Evolutionary conservation across 2,113 vertebrate species (phyloP), one percentile per base, ranked within the genome.

Genomic region (Malurus alboscapulatus): DNA sequence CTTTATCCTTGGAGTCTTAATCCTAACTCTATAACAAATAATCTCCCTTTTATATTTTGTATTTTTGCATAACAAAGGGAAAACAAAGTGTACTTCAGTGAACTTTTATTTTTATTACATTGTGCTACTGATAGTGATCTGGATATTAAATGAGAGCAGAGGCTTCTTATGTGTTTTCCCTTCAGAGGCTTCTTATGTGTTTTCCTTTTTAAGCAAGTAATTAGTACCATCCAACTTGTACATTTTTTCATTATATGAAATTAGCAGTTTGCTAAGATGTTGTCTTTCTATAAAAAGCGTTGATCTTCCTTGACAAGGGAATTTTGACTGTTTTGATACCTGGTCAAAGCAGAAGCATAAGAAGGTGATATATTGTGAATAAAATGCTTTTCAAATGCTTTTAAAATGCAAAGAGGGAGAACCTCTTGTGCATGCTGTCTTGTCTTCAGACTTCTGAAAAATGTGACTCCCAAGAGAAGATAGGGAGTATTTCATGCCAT

Each of bases 51-150:
- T 91, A 8, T 84, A 53, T 84, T 76, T 94, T 90, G 50, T 94
- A 8, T 24, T 97, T 96, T 96, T 94, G 40, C 59, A 67, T 92
- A 90, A 96, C 87, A 97, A 97, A 87, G 58, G 57, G 24, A 83
- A 91, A 84, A 75, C 48, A 87, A 95, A 92, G 32, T 61, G 20
- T 74, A 59, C 55, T 59, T 91, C 75, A 94, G 54, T 95, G 63
- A 96, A 90, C 55, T 44, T 96, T 92, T 95, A 93, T 94, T 50
- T 36, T 96, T 84, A 89, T 61, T 95, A 66, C 14, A 54, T 27
- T 92, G 36, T 77, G 34, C 42, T 90, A 53, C 47, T 73, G 84
- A 87, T 95, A 85, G 32, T 72, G 32, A 96, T 96, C 94, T 92
- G 63, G 77, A 59, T 95, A 90, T 93, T 84, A 96, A 95, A 96